Evolutionary conservation across 2,113 vertebrate species (phyloP), one percentile per base, ranked within the genome.

Genomic region (Capreolus pygargus): DNA sequence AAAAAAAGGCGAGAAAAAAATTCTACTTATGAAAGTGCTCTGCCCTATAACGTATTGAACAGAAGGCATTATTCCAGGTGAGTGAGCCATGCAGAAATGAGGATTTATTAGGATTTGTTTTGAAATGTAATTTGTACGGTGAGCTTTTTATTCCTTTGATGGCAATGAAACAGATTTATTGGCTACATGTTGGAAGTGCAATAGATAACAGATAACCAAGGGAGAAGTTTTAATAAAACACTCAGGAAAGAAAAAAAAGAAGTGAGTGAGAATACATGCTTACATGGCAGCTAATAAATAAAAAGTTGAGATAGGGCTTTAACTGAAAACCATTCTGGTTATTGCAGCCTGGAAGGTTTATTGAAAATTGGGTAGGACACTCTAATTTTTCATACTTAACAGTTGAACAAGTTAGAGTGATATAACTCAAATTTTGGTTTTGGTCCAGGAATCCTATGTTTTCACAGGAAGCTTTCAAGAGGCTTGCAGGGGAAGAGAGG

Each of bases 271-370:
- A 87, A 96, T 19, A 54, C n/a, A 76, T 92, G 79, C 78, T 96
- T 89, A 55, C 3, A 89, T 95, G 89, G 93, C 81, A 98, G n/a
- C 50, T 96, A 97, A 98, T 98, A 98, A 98, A 98, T 98, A 98
- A 95, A 97, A 94, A 54, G n/a, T 23, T 50, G 5, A 93, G 54
- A 19, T 10, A 93, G 36, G 50, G 47, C 47, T 57, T 96, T 78
- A 86, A 67, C 52, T n/a, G 67, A 88, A 95, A 96, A 87, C 61
- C 55, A 83, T 43, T 14, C 33, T 52, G 11, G 36, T 81, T 84
- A 97, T 1, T 94, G 43, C 11, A 94, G 52, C 7, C 92, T 0
- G 0, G 6, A 74, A 36, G 1, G 2, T 17, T 43, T 97, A 94
- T 54, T 47, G 43, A 67, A 91, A 98, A 2, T 7, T 58, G 50